phyloP scores from a whole-genome alignment of 1,140 invertebrate genomes.

The Bombus haemorrhoidalis region DNA sequence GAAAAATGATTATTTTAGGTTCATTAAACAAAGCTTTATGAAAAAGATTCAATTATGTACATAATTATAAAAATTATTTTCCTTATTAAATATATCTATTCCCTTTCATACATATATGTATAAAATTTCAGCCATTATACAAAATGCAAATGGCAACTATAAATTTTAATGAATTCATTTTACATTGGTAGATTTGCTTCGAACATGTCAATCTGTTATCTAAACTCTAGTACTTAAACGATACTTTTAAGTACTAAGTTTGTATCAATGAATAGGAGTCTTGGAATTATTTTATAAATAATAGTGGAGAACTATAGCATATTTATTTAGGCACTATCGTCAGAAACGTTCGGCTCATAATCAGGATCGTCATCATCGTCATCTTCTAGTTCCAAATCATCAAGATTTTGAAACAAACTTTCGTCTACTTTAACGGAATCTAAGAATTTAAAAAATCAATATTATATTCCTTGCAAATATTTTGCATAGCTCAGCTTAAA shows the following conservation, averaged over 20 bases:
- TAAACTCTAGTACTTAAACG: constrained; percentile 37
- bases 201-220: neutral
- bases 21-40: constrained; percentile 58
- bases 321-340: constrained; percentile 71
- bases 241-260: constrained; percentile 16
- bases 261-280: neutral
- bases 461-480: neutral
- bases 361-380: constrained; percentile 87
- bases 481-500: neutral
- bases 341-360: constrained; percentile 80
- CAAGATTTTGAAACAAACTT: constrained; percentile 95
- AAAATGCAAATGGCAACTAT: constrained; percentile 26
- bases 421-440: constrained; percentile 97
- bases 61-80: constrained; percentile 67
- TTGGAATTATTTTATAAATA: constrained; percentile 17
- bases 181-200: neutral
- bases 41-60: constrained; percentile 64
- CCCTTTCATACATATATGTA: neutral
- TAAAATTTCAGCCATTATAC: constrained; percentile 15
- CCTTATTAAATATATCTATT: constrained; percentile 23
- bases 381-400: constrained; percentile 93
- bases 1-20: constrained; percentile 30
- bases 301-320: neutral
- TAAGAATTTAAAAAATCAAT: constrained; percentile 74
- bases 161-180: constrained; percentile 23